phyloP scores from a whole-genome alignment of 1,140 invertebrate genomes.

The Manduca sexta region DNA sequence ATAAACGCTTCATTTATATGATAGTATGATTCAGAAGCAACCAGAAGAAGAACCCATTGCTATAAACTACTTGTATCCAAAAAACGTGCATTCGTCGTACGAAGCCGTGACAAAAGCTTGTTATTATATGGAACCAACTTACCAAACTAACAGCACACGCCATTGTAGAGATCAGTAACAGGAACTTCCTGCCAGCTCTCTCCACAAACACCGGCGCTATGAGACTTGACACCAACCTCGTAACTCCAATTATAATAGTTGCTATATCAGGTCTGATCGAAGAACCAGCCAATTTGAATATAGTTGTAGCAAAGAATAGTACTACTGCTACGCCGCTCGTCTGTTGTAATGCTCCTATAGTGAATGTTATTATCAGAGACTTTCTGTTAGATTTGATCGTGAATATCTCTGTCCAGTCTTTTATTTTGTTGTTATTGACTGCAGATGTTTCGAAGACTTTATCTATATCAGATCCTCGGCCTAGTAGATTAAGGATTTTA shows the following conservation, averaged over 20 bases:
- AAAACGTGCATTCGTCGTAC: too few species aligned
- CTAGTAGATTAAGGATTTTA: constrained; percentile 31
- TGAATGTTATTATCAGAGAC: constrained; percentile 39
- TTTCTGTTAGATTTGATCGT: constrained; percentile 40
- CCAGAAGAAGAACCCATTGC: too few species aligned
- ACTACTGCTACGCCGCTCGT: constrained; percentile 41
- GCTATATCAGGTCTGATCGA: constrained; percentile 32
- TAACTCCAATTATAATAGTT: constrained; percentile 44
- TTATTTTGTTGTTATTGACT: constrained; percentile 17
- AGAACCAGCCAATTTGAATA: constrained; percentile 41
- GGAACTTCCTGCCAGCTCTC: constrained; percentile 36
- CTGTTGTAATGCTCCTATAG: constrained; percentile 35
- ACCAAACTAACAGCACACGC: constrained; percentile 41
- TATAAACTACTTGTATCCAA: too few species aligned
- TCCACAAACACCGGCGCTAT: constrained; percentile 42
- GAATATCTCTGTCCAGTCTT: constrained; percentile 40
- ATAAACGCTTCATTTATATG: too few species aligned
- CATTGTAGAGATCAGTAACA: constrained; percentile 37
- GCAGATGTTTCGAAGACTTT: constrained; percentile 31
- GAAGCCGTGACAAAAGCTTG: too few species aligned
- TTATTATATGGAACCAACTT: constrained; percentile 13
- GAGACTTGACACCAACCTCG: constrained; percentile 31
- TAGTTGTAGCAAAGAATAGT: constrained; percentile 42
- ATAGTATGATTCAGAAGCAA: too few species aligned
- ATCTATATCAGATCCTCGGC: constrained; percentile 27